These are phyloP conservation scores for Nibea albiflora DNA, from an alignment of 2,113 vertebrate genomes.

Conservation along the genomic window DNA sequence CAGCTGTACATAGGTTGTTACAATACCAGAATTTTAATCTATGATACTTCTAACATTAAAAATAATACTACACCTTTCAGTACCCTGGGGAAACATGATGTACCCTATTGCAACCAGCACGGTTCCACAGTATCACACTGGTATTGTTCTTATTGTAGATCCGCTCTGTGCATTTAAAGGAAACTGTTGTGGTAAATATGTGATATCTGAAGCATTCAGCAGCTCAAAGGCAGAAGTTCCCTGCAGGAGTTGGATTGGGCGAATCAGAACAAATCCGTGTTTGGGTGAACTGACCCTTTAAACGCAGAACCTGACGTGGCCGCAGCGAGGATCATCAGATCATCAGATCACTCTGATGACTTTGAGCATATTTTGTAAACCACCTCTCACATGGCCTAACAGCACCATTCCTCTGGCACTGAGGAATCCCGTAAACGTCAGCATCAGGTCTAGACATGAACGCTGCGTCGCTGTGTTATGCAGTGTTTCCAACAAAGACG, in stretches of 20 bases:
- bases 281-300: neutral
- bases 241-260: neutral
- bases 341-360: neutral
- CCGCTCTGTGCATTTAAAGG: no score
- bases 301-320: neutral
- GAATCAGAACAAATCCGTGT: neutral
- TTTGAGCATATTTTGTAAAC: neutral
- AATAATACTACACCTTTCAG: no score
- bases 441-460: slow-evolving; percentile 68
- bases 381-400: neutral
- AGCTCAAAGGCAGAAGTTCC: no score
- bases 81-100: no score
- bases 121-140: no score
- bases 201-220: no score
- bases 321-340: neutral
- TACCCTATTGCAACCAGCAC: no score
- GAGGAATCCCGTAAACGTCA: slow-evolving; percentile 57
- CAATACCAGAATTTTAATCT: no score
- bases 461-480: slow-evolving; percentile 2
- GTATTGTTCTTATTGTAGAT: no score
- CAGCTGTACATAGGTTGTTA: no score
- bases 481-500: slow-evolving; percentile 2
- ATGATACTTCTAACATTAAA: no score
- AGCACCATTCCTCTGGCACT: slow-evolving; percentile 26
- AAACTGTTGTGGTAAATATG: no score